These are phyloP conservation scores for Nemurella pictetii DNA, from an alignment of 2,888 invertebrate genomes.

Conservation along the genomic window DNA sequence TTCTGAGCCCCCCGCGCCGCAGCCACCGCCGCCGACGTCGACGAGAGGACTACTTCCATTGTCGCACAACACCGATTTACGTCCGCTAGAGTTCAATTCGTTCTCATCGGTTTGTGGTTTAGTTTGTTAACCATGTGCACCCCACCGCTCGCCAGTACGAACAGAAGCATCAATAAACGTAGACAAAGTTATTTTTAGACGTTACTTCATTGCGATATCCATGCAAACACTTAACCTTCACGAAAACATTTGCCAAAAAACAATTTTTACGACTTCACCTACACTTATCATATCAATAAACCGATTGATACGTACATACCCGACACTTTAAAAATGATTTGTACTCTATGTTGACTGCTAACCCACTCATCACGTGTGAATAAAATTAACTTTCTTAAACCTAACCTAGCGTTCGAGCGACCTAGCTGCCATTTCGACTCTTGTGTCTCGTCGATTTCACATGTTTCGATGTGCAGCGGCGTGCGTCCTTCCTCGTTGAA, in stretches of 20 bases:
- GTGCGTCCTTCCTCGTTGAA: background rate
- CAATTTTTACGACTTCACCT: background rate
- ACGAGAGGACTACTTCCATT: slow-evolving; percentile 36
- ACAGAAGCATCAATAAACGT: background rate
- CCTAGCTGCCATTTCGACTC: background rate
- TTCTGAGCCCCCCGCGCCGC: no score
- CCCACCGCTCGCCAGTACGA: background rate
- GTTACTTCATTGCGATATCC: slow-evolving; percentile 6
- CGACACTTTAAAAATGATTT: background rate
- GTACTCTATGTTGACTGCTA: background rate
- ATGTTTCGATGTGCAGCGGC: background rate
- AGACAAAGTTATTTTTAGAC: slow-evolving; percentile 18
- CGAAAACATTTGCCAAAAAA: background rate
- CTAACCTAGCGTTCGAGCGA: background rate
- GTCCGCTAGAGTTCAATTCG: background rate
- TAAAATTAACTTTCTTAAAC: background rate
- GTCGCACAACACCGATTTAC: background rate
- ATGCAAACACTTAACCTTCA: background rate
- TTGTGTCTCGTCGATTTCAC: background rate
- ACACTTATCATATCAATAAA: background rate
- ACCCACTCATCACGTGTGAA: background rate
- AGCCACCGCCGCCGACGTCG: background rate
- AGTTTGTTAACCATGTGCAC: background rate
- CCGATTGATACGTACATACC: background rate
- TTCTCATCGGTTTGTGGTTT: background rate